These are phyloP conservation scores for Galaxias olidus DNA, from an alignment of 2,797 vertebrate species.

Conservation along the genomic window DNA sequence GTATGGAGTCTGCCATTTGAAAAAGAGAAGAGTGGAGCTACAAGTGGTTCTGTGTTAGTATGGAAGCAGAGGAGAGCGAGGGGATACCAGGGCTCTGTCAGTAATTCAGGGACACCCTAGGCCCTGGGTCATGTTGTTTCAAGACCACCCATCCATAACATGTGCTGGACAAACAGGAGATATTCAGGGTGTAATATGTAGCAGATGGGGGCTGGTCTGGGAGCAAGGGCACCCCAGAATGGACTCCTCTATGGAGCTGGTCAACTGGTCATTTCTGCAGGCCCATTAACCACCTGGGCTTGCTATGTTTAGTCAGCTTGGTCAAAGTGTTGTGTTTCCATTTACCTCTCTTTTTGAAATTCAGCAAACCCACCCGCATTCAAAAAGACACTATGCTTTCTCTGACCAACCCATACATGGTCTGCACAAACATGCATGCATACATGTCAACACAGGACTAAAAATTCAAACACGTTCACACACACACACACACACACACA, in stretches of 20 bases:
- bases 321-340: constrained; percentile 73
- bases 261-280: constrained; percentile 79
- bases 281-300: constrained; percentile 82
- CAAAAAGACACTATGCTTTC: constrained; percentile 26
- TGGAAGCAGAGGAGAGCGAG: constrained; percentile 4
- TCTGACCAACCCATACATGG: neutral
- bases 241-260: constrained; percentile 70
- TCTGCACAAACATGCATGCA: constrained; percentile 6
- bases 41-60: constrained; percentile 4
- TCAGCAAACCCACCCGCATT: constrained; percentile 47
- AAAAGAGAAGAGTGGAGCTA: no score
- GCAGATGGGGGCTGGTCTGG: constrained; percentile 71
- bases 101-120: constrained; percentile 56
- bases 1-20: no score
- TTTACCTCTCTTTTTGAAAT: constrained; percentile 74
- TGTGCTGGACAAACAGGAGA: constrained; percentile 72
- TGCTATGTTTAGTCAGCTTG: constrained; percentile 81
- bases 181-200: constrained; percentile 76
- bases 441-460: neutral
- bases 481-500: constrained; percentile 7
- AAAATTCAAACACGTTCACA: neutral
- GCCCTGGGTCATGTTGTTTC: constrained; percentile 61
- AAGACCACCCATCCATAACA: constrained; percentile 76
- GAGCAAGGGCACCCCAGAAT: constrained; percentile 45
- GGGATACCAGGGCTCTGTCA: constrained; percentile 39